These are phyloP conservation scores for Polyommatus iphigenia DNA, from an alignment of 2,888 invertebrate species.

Conservation along the genomic window DNA sequence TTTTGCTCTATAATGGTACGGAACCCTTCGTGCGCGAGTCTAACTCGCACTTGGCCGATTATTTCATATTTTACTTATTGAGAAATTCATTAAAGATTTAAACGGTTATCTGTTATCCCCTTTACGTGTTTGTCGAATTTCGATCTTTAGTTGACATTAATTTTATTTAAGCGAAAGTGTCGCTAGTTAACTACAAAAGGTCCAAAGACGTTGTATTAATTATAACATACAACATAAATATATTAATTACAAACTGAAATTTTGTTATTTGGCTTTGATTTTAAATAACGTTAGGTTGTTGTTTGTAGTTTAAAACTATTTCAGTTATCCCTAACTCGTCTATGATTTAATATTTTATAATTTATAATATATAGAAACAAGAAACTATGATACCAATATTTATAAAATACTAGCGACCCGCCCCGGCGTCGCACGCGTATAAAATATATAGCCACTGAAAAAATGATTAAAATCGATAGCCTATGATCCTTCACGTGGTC, in stretches of 20 bases:
- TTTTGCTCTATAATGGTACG: too few relatives aligned
- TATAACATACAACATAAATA: neutral
- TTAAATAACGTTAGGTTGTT: neutral
- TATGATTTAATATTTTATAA: neutral
- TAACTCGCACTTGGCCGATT: too few relatives aligned
- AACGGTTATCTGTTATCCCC: neutral
- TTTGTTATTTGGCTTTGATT: neutral
- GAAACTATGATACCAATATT: too few relatives aligned
- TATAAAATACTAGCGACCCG: too few relatives aligned
- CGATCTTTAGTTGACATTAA: neutral
- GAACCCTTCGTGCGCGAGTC: too few relatives aligned
- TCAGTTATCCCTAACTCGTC: neutral
- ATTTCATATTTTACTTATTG: too few relatives aligned
- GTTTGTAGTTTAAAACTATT: constrained; percentile 10
- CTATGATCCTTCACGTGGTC: too few relatives aligned
- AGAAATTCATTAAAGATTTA: neutral
- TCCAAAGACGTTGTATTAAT: neutral
- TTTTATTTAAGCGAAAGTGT: neutral
- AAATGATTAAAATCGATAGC: too few relatives aligned
- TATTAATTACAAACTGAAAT: neutral
- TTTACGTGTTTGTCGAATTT: neutral
- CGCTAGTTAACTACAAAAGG: neutral
- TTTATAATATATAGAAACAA: too few relatives aligned
- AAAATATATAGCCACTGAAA: too few relatives aligned
- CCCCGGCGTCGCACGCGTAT: too few relatives aligned